Conservation (phyloP, 2,797 vertebrate genomes). For the Eulemur mongoz region DNA sequence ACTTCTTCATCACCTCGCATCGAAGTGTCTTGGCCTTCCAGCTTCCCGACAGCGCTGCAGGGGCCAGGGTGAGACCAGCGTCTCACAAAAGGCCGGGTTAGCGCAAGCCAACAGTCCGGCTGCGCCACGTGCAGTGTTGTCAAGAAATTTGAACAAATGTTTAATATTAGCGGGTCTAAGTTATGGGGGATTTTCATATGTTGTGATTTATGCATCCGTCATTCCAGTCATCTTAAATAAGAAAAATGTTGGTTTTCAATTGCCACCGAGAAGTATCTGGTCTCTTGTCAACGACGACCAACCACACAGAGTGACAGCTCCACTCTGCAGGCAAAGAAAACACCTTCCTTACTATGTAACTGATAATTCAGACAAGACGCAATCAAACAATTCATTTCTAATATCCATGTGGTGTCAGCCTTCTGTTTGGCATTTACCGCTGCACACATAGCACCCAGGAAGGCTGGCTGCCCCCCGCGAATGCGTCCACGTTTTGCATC, state of each 20-base stretch:
- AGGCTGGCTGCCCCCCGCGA: constrained; percentile 52
- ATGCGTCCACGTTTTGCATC: background rate
- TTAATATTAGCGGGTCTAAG: constrained; percentile 71
- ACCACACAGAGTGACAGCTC: constrained; percentile 70
- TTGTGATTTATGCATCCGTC: constrained; percentile 82
- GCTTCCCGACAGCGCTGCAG: accelerated
- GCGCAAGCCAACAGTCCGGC: background rate
- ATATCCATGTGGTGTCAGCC: constrained; percentile 22
- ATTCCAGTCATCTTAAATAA: constrained; percentile 81
- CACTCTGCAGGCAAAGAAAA: constrained; percentile 60
- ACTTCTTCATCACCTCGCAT: too few species aligned
- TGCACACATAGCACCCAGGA: background rate
- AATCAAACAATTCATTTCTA: constrained; percentile 55
- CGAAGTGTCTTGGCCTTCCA: background rate
- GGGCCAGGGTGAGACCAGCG: accelerated
- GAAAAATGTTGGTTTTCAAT: constrained; percentile 78
- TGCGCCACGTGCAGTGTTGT: background rate
- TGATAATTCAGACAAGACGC: constrained; percentile 71
- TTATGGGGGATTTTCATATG: constrained; percentile 63
- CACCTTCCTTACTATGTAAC: constrained; percentile 60
- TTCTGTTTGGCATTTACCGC: constrained; percentile 47
- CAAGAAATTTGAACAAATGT: constrained; percentile 75
- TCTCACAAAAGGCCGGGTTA: background rate
- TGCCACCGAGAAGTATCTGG: constrained; percentile 78
- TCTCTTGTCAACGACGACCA: constrained; percentile 74